These are phyloP conservation scores for Porites australiensis DNA, from an alignment of 64 coral and sea anemone genomes.

Conservation along the genomic window DNA sequence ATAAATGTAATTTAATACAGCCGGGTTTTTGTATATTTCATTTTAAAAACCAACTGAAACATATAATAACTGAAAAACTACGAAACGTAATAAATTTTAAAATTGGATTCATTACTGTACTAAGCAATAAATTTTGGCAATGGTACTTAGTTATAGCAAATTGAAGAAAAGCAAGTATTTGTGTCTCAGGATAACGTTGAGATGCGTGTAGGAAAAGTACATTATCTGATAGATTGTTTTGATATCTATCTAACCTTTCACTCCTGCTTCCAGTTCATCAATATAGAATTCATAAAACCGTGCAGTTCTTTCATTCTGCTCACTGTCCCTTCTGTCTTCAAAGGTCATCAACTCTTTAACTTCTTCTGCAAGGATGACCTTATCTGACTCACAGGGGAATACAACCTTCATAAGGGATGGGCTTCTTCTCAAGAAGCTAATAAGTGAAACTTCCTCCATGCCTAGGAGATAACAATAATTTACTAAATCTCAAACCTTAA, in stretches of 20 bases:
- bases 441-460: conserved; percentile 35
- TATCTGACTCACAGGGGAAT: conserved; percentile 24
- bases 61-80: no score
- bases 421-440: conserved; percentile 29
- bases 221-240: conserved; percentile 1
- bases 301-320: conserved; percentile 39
- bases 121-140: no score
- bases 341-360: conserved; percentile 25
- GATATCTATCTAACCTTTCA: conserved; percentile 25
- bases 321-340: conserved; percentile 14
- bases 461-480: not conserved
- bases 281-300: conserved; percentile 12
- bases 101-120: no score
- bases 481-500: no score
- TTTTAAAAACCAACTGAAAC: no score
- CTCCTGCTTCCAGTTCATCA: conserved; percentile 23
- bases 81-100: no score
- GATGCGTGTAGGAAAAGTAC: conserved; percentile 23
- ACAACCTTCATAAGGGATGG: conserved; percentile 3
- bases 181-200: no score
- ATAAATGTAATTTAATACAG: no score
- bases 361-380: conserved; percentile 3
- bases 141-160: no score
- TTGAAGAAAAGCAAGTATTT: no score
- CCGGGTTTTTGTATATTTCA: no score